Percentiles rank a stretch among this genome's conserved stretches.
phyloP scores from a whole-genome alignment of 2,797 vertebrate species.

The Manis crassicaudata region DNA sequence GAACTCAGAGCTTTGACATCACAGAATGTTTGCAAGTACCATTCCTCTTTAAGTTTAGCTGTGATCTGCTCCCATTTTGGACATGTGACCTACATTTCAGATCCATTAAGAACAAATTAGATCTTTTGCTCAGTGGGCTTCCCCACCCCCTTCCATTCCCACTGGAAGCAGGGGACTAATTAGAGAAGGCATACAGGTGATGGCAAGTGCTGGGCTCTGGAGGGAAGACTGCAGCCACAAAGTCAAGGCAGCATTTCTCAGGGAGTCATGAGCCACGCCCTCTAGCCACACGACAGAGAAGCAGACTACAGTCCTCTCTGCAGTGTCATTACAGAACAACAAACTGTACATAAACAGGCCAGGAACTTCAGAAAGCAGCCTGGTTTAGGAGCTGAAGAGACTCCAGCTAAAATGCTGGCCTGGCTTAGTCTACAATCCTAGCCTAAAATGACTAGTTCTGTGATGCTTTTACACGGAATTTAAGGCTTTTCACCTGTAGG shows the following conservation, averaged over 20 bases:
- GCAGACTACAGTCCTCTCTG: background rate
- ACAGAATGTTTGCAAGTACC: background rate
- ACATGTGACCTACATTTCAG: background rate
- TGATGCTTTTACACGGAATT: background rate
- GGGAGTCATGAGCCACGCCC: background rate
- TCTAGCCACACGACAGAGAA: background rate
- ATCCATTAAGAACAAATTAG: background rate
- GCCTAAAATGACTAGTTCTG: background rate
- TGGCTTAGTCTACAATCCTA: background rate
- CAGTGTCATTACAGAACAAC: background rate
- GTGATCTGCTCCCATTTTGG: background rate
- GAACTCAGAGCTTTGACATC: background rate
- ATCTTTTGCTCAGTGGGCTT: background rate
- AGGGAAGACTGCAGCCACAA: too few species aligned
- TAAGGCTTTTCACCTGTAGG: background rate
- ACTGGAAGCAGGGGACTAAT: background rate
- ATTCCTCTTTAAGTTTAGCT: background rate
- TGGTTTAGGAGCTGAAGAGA: background rate
- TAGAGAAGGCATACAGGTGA: background rate
- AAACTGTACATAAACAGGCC: background rate
- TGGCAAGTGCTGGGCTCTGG: background rate
- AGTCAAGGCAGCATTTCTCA: background rate
- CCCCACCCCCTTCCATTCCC: background rate
- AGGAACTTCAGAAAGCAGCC: background rate
- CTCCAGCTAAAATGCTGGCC: background rate